Base-by-base conservation (phyloP, 92 coral and sea anemone genomes). In the Plumapathes pennacea region DNA sequence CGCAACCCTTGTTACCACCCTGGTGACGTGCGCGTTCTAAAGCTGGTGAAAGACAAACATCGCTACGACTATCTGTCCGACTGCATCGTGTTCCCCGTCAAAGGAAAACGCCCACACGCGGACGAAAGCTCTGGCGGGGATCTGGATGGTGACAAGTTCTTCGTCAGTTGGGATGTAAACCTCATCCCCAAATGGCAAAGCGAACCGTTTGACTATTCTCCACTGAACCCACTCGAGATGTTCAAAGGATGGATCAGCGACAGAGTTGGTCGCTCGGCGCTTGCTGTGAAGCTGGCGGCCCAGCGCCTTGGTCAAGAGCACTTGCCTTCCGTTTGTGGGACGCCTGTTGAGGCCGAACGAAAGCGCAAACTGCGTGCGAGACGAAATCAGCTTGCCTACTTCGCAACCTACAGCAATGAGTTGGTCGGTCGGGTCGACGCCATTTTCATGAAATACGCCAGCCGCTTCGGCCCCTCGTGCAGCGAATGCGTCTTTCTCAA, bases 61-160 rank as follows among this genome's bases (percentile, higher is more conserved):
- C 54, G 33, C 50, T 79, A 76, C 71, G 80, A 55, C 7, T 76
- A 91, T 57, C 85, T 91, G 38, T 71, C 26, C 38, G 97, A 91
- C 67, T 91, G 97, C 39, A 80, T 91, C 37, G 96, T 88, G 26
- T 91, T 91, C 41, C 97, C 97, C 0, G 80, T 75, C 4, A 50
- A 68, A 25, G 97, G 97, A 20, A 33, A 50, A 17, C 82, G 96
- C 5, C 97, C 97, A 6, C 97, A 91, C 49, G 79, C 97, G n/a
- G 94, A 89, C 47, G 97, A 91, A 64, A 79, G 87, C 27, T 84
- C 96, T 2, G 97, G 97, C 1, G 95, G 91, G 0, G 85, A 81
- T 33, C 62, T 91, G n/a, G 97, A 82, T 36, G 97, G 97, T 25
- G 85, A 80, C 47, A 89, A 88, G 45, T 91, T 87, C 56, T 88